Conservation (phyloP, 2,113 vertebrate genomes). For the Myrmecobius fasciatus region DNA sequence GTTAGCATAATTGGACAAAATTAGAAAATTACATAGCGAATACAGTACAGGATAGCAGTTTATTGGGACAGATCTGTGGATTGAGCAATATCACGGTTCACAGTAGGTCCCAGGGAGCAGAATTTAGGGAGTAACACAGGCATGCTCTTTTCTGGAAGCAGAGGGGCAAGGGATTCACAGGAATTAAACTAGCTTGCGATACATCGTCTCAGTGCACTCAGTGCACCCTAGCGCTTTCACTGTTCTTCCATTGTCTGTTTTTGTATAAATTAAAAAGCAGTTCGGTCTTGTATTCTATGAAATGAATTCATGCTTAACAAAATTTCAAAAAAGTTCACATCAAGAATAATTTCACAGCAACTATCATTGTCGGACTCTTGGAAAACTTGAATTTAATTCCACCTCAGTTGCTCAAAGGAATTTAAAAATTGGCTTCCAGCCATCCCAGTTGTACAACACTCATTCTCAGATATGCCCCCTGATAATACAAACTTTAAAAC, state of each 20-base stretch:
- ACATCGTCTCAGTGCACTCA: background rate
- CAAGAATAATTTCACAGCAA: conserved; percentile 70
- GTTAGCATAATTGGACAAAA: conserved; percentile 53
- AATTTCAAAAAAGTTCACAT: conserved; percentile 66
- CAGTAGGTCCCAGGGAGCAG: background rate
- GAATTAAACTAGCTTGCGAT: background rate
- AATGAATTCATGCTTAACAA: conserved; percentile 64
- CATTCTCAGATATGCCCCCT: conserved; percentile 46
- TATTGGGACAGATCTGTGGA: background rate
- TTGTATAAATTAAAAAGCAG: conserved; percentile 62
- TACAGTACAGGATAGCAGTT: conserved; percentile 13
- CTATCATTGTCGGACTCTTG: conserved; percentile 61
- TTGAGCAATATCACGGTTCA: conserved; percentile 26
- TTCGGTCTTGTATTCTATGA: conserved; percentile 38
- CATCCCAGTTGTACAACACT: conserved; percentile 55
- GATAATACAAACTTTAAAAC: conserved; percentile 51
- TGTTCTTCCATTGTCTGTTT: conserved; percentile 51
- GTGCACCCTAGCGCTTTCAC: background rate
- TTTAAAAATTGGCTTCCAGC: conserved; percentile 69
- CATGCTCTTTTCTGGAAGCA: background rate
- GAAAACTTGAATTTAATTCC: conserved; percentile 75
- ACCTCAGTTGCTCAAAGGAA: conserved; percentile 73
- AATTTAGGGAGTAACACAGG: background rate
- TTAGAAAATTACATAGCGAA: conserved; percentile 63
- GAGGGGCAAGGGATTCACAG: background rate